Evolutionary conservation across 2,113 vertebrate genomes (phyloP), one percentile per base, ranked within the genome.

Genomic region (Canis aureus): DNA sequence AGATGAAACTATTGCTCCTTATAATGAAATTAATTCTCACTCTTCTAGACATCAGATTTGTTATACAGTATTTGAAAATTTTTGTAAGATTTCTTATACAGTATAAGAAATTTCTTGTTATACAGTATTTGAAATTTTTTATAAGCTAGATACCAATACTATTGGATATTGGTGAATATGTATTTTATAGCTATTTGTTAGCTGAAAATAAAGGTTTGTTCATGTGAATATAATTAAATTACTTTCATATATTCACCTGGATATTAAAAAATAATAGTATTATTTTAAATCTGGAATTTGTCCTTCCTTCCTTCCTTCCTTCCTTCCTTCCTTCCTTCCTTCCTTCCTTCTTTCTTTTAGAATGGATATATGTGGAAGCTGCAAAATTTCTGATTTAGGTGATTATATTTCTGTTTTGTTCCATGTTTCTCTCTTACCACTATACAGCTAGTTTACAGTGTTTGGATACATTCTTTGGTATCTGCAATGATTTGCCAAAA

Each of bases 401-500:
- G 57, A 81, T 29, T 59, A 2, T 84, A 49, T 87, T 82, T 16
- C 27, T 85, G 19, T 82, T 49, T 64, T 27, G 13, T 64, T 43
- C 81, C 27, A 27, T 67, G 43, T 79, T 66, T 95, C 53, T 74
- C 43, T 85, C 60, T 82, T 95, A 38, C 73, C 53, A 87, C 74
- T 43, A 13, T 11, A 43, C 49, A 71, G n/a, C 22, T 95, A 85
- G 74, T 94, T 94, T 66, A 90, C 17, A 94, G 55, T 98, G 73
- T 98, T 96, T 95, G 62, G 32, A 83, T 91, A 94, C 66, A 93
- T 91, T 82, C 29, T 71, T 59, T 3, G 23, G 35, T 86, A 76
- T 97, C 74, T 85, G n/a, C 51, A 59, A 20, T 78, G 76, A 57
- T 89, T 84, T 94, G 89, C 81, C 86, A 93, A 86, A 87, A 66